Evolutionary conservation across 2,888 invertebrate species (phyloP).

Genomic region (Terebella lapidaria): DNA sequence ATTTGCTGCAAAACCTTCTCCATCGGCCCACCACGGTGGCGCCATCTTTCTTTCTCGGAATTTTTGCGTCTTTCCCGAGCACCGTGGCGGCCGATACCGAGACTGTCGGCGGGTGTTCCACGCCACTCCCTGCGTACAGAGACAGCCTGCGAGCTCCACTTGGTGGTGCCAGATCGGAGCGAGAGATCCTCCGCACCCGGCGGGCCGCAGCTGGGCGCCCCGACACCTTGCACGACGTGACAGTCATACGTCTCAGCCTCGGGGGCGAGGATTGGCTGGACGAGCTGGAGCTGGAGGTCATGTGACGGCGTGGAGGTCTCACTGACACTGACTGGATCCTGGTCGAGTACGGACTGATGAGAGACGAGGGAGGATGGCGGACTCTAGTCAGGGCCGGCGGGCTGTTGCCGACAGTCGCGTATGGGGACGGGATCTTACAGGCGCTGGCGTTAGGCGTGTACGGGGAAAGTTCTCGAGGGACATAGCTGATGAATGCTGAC

Average conservation of each 20-base stretch:
- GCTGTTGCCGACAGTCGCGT: too few relatives aligned
- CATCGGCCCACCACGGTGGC: not conserved
- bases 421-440: not conserved
- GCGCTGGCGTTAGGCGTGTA: not conserved
- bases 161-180: not conserved
- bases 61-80: too few relatives aligned
- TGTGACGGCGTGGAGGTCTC: too few relatives aligned
- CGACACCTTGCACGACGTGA: not conserved
- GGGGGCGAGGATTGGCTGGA: not conserved
- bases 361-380: too few relatives aligned
- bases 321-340: too few relatives aligned
- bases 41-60: not conserved
- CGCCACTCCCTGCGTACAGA: not conserved
- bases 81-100: not conserved
- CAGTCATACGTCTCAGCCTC: not conserved
- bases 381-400: too few relatives aligned
- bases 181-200: not conserved
- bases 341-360: too few relatives aligned
- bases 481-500: not conserved
- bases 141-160: not conserved
- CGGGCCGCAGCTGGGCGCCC: not conserved
- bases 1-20: not conserved
- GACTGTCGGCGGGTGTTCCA: not conserved
- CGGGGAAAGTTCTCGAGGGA: not conserved
- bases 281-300: not conserved